phyloP scores from a whole-genome alignment of 1,140 invertebrate genomes.

The Megathymus violae region DNA sequence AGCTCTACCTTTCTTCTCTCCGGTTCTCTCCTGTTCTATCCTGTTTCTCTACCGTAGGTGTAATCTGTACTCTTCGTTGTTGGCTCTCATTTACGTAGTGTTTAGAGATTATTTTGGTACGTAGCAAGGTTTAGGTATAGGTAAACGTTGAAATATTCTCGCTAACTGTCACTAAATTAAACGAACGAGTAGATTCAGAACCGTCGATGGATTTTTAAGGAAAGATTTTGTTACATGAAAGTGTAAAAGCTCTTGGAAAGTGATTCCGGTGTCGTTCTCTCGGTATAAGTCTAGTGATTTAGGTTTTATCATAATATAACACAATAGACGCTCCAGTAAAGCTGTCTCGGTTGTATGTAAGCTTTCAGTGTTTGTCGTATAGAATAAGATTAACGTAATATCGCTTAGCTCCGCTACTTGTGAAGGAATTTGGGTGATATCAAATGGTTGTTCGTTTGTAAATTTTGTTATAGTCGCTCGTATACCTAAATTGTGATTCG shows the following conservation, averaged over 20 bases:
- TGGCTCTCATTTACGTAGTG: constrained; percentile 67
- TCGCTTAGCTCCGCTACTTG: constrained; percentile 64
- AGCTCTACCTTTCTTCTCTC: constrained; percentile 46
- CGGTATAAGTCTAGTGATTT: constrained; percentile 53
- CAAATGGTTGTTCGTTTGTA: constrained; percentile 65
- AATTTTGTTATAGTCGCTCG: constrained; percentile 26
- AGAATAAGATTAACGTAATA: constrained; percentile 56
- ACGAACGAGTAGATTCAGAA: constrained; percentile 38
- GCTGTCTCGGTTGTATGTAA: constrained; percentile 59
- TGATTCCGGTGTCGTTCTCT: constrained; percentile 74
- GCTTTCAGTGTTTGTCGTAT: constrained; percentile 78
- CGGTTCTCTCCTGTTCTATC: too few relatives aligned
- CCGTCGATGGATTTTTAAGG: constrained; percentile 25
- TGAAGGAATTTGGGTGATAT: constrained; percentile 81
- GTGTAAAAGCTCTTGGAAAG: constrained; percentile 62
- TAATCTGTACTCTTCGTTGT: constrained; percentile 74
- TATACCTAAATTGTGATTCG: constrained; percentile 23
- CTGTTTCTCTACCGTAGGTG: constrained; percentile 59
- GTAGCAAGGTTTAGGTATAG: constrained; percentile 68
- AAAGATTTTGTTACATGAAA: constrained; percentile 53
- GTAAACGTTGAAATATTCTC: constrained; percentile 53
- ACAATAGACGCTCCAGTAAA: constrained; percentile 55
- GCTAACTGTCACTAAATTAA: constrained; percentile 80
- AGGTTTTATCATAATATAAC: constrained; percentile 34
- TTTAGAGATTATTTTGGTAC: constrained; percentile 78